Evolutionary conservation across 2,888 invertebrate genomes (phyloP).

Genomic region (Drymonia ruficornis): DNA sequence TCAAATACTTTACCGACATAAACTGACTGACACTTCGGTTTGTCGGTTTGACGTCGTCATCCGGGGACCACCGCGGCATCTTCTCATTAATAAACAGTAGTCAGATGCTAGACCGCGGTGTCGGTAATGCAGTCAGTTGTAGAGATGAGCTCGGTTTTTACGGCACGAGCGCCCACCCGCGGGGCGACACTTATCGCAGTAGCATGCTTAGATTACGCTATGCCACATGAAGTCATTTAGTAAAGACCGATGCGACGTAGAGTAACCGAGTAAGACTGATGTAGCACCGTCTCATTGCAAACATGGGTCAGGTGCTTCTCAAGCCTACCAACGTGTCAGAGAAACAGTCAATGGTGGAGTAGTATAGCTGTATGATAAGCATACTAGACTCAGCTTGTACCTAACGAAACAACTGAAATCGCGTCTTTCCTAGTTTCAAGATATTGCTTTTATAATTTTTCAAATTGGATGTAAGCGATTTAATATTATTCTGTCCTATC

Average conservation of each 20-base stretch:
- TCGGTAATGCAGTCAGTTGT: conserved; percentile 69
- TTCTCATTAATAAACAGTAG: conserved; percentile 75
- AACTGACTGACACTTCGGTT: conserved; percentile 43
- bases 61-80: conserved; percentile 58
- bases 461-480: too few species aligned
- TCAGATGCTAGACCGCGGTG: conserved; percentile 69
- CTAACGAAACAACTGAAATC: too few species aligned
- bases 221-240: conserved; percentile 10
- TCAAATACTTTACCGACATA: neutral
- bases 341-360: too few species aligned
- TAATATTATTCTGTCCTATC: too few species aligned
- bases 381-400: too few species aligned
- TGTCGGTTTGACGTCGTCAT: conserved; percentile 40
- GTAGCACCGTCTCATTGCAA: neutral
- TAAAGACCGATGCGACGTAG: too few species aligned
- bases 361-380: too few species aligned
- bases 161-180: conserved; percentile 83
- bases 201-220: conserved; percentile 34
- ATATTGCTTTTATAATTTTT: too few species aligned
- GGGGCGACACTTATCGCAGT: conserved; percentile 62
- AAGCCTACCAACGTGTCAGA: too few species aligned
- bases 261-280: too few species aligned
- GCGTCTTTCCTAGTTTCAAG: too few species aligned
- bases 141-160: conserved; percentile 81
- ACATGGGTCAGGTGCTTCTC: too few species aligned